Conservation (phyloP, 2,113 vertebrate species). For the Sinocyclocheilus anshuiensis region DNA sequence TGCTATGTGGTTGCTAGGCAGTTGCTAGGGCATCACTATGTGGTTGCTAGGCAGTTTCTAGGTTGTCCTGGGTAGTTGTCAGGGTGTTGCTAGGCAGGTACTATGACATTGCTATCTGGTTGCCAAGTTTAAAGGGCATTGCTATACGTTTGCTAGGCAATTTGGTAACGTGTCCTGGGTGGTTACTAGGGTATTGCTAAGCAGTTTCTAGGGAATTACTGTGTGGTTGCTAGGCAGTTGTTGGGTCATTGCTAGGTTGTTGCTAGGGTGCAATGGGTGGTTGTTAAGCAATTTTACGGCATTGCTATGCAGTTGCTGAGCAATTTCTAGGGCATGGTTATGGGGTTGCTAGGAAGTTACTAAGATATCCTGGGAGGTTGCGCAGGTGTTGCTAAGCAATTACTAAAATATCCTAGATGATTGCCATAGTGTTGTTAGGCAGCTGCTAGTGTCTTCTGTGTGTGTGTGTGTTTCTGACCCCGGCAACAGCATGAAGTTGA, state of each 20-base stretch:
- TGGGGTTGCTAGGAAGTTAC: not conserved
- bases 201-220: not conserved
- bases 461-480: slow-evolving; percentile 73
- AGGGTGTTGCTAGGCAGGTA: too few species aligned
- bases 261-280: not conserved
- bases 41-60: too few species aligned
- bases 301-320: not conserved
- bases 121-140: too few species aligned
- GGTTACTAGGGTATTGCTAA: not conserved
- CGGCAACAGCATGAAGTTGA: slow-evolving; percentile 96
- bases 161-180: too few species aligned
- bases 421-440: not conserved
- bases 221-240: not conserved
- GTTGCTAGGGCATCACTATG: too few species aligned
- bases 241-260: not conserved
- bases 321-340: not conserved
- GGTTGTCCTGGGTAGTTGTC: too few species aligned
- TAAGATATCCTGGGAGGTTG: not conserved
- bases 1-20: too few species aligned
- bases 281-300: not conserved
- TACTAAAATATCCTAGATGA: not conserved
- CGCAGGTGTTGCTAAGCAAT: not conserved
- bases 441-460: not conserved
- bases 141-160: too few species aligned
- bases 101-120: too few species aligned